These are phyloP conservation scores for Drosophila lutescens DNA, from an alignment of 2,888 invertebrate genomes.

Conservation along the genomic window DNA sequence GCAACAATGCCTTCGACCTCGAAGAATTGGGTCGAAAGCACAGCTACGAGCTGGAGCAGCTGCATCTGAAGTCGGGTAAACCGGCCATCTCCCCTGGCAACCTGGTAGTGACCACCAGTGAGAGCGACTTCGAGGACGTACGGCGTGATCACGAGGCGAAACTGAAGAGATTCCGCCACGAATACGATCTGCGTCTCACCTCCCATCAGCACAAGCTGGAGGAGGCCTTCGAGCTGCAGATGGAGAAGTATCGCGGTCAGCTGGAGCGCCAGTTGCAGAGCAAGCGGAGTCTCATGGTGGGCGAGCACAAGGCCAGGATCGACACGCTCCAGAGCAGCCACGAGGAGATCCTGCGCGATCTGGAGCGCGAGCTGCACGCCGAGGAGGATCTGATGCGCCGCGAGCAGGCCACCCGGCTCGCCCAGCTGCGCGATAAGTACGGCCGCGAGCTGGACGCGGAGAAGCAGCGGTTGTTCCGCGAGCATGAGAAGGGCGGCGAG, in stretches of 20 bases:
- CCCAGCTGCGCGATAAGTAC: conserved; percentile 87
- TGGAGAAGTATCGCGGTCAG: conserved; percentile 82
- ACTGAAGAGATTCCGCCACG: conserved; percentile 83
- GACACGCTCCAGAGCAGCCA: conserved; percentile 83
- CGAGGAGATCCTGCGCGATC: conserved; percentile 82
- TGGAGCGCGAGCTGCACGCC: conserved; percentile 83
- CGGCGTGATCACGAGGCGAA: conserved; percentile 82
- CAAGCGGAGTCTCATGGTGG: conserved; percentile 85
- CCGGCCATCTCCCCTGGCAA: background rate
- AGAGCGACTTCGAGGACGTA: conserved; percentile 71
- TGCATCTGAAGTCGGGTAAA: conserved; percentile 85
- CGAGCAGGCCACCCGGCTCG: conserved; percentile 88
- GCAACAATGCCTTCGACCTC: conserved; percentile 85
- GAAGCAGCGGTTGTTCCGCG: conserved; percentile 76
- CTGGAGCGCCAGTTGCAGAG: conserved; percentile 85
- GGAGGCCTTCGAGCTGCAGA: conserved; percentile 84
- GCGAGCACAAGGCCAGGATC: conserved; percentile 85
- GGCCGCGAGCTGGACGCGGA: conserved; percentile 86
- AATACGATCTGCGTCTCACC: conserved; percentile 82
- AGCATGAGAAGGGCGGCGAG: conserved; percentile 80
- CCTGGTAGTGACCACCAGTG: conserved; percentile 8
- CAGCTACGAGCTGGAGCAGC: conserved; percentile 83
- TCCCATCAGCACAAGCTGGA: conserved; percentile 85
- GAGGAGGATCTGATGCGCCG: conserved; percentile 89
- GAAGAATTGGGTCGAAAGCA: conserved; percentile 83